Evolutionary conservation across 2,113 vertebrate species (phyloP), one percentile per base, ranked within the genome.

Genomic region (Rhea americana): DNA sequence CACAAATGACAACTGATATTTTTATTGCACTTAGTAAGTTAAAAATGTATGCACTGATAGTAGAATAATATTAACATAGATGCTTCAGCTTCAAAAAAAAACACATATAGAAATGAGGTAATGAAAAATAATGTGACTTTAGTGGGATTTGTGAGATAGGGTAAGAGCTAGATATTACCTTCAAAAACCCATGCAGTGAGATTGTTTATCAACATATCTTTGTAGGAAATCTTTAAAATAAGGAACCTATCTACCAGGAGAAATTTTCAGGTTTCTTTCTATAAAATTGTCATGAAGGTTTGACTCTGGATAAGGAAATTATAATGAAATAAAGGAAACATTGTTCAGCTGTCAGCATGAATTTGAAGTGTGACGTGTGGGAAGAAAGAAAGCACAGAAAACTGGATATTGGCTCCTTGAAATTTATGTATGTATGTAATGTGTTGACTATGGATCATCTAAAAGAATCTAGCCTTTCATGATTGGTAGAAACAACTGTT

Each of bases 291-390:
- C 93, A 67, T 85, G 93, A 97, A 92, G 94, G 91, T 96, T 97
- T 93, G 70, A 91, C 90, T 97, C 67, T 67, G 79, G 71, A 95
- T 96, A 97, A 97, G 91, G 93, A 94, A 97, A 92, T 96, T 91
- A 61, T 71, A 97, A 95, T 96, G 93, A 96, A 97, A 95, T 90
- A 94, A 97, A 96, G 39, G 93, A 92, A 96, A 93, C 96, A 94
- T 91, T 97, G 82, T 96, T 94, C 95, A 96, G 93, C 79, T 93
- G 96, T 96, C 97, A 96, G 96, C 97, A 96, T 11, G 59, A 87
- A 96, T 98, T 96, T 96, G 94, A 91, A 94, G 90, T 89, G 81
- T 95, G 96, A 96, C 90, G 86, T 92, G 84, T 82, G 73, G 70
- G 67, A 95, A 86, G 79, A 80, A 91, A 89, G 93, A 91, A 93